Evolutionary conservation across 35 echinoderm and acorn worm genomes (phyloP).

Genomic region (Holothuria glaberrima): DNA sequence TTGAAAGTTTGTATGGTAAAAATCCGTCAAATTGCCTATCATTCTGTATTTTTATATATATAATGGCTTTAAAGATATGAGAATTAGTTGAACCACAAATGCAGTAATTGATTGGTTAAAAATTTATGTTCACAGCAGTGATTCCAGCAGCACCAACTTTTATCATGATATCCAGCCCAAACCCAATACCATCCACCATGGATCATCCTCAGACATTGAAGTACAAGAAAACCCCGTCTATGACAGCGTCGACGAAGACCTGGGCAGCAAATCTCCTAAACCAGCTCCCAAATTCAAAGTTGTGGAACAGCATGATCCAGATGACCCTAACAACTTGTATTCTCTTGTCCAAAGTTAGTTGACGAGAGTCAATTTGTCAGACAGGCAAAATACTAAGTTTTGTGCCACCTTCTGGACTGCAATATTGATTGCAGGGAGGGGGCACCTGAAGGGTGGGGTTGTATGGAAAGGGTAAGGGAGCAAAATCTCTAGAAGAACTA

Average conservation of each 20-base stretch:
- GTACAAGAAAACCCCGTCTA: constrained; percentile 12
- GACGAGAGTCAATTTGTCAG: too few relatives aligned
- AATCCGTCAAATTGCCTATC: too few relatives aligned
- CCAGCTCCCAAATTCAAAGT: neutral
- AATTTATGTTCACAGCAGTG: too few relatives aligned
- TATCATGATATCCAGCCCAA: constrained; percentile 2
- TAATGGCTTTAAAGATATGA: too few relatives aligned
- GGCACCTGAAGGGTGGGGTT: neutral
- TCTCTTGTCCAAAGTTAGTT: neutral
- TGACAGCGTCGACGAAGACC: constrained; percentile 1
- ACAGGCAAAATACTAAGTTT: too few relatives aligned
- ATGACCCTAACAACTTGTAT: constrained; percentile 14
- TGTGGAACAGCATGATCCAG: neutral
- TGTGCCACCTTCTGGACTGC: too few relatives aligned
- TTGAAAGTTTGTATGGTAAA: too few relatives aligned
- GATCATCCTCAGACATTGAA: neutral
- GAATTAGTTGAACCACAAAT: too few relatives aligned
- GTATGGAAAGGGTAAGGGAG: neutral
- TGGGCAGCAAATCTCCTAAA: neutral
- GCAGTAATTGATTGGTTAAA: too few relatives aligned
- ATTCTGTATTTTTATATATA: too few relatives aligned
- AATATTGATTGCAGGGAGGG: neutral
- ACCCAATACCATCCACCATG: neutral
- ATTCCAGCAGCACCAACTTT: neutral
- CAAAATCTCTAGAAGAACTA: too few relatives aligned